Evolutionary conservation across 2,113 vertebrate species (phyloP).

Genomic region (Megaleporinus macrocephalus): DNA sequence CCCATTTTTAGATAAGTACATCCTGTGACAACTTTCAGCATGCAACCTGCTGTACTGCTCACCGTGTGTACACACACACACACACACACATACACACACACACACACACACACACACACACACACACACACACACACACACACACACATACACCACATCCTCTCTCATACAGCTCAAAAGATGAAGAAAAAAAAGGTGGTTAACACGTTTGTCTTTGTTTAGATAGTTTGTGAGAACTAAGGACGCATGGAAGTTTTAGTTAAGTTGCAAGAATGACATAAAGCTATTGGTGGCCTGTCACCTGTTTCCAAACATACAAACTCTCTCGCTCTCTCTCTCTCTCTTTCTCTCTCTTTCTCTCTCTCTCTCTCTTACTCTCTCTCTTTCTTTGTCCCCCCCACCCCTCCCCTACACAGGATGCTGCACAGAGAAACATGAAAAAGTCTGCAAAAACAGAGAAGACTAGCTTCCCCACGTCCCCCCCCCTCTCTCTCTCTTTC

Average conservation of each 20-base stretch:
- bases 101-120: constrained; percentile 5
- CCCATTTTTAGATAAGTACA: constrained; percentile 58
- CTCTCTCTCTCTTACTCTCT: not conserved
- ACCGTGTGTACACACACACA: constrained; percentile 46
- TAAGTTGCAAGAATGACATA: constrained; percentile 11
- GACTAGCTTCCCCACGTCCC: not conserved
- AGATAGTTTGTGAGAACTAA: constrained; percentile 31
- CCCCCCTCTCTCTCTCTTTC: no score
- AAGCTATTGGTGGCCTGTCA: not conserved
- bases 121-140: no score
- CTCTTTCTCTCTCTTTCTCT: not conserved
- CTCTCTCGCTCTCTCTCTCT: not conserved
- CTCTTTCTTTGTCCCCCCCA: not conserved
- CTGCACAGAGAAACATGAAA: not conserved
- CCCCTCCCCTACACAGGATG: constrained; percentile 32
- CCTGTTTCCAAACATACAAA: constrained; percentile 1
- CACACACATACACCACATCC: constrained; percentile 52
- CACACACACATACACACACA: constrained; percentile 31
- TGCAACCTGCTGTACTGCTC: constrained; percentile 52
- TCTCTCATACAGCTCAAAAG: constrained; percentile 46
- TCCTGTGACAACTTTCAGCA: constrained; percentile 56
- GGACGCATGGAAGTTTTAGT: constrained; percentile 35
- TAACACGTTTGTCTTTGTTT: constrained; percentile 52
- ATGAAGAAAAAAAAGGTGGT: constrained; percentile 44
- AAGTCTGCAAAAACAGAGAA: constrained; percentile 11